phyloP scores from a whole-genome alignment of 2,113 vertebrate species.

The Psilopsiagon aymara region DNA sequence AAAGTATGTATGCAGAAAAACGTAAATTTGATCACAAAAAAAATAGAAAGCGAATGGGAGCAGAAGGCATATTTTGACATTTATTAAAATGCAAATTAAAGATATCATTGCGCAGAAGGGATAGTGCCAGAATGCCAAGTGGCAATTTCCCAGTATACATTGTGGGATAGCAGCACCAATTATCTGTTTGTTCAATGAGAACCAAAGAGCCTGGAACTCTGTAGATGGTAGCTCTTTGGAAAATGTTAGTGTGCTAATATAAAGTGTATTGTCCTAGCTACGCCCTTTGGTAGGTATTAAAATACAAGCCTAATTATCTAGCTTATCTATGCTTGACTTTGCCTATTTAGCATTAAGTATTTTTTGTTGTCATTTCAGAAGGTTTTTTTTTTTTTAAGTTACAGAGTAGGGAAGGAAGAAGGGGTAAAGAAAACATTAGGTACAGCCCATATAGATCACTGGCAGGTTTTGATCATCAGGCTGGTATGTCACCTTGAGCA shows the following conservation, averaged over 20 bases:
- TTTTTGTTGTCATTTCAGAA: not conserved
- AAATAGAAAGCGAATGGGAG: not conserved
- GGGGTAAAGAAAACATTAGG: not conserved
- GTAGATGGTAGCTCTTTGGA: not conserved
- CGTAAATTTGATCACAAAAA: not conserved
- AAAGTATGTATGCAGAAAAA: not conserved
- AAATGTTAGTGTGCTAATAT: not conserved
- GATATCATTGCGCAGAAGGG: not conserved
- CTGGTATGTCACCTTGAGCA: not conserved
- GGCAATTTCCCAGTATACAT: not conserved
- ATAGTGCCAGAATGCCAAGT: not conserved
- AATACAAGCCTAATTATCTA: not conserved
- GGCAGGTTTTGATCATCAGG: not conserved
- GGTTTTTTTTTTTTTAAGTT: not conserved
- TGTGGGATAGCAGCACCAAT: not conserved
- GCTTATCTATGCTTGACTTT: not conserved
- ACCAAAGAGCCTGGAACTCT: not conserved
- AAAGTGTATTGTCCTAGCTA: not conserved
- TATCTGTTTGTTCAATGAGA: not conserved
- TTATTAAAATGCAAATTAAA: conserved; percentile 45
- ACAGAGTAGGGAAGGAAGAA: not conserved
- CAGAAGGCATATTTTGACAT: conserved; percentile 22
- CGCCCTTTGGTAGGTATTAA: not conserved
- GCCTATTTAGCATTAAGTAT: not conserved
- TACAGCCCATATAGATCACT: not conserved